Base-by-base conservation (phyloP, 64 coral and sea anemone genomes). In the Orbicella faveolata region DNA sequence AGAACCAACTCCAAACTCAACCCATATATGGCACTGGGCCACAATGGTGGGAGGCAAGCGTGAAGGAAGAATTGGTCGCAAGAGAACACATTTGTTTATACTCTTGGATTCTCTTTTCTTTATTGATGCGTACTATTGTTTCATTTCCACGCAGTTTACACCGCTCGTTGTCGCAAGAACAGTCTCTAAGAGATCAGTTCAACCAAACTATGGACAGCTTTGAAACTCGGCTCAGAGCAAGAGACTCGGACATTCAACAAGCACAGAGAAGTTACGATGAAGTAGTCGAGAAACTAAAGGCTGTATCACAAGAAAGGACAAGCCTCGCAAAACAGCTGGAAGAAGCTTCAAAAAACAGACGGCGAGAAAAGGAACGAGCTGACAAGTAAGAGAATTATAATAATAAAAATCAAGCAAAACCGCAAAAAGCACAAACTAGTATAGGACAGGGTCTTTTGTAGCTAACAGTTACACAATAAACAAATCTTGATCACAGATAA, bases 171-270 rank as follows among this genome's bases (percentile, higher is more conserved):
- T 88, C 93, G 0, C 97, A 99, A 79, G 97, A 99, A 44, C 90
- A 99, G 79, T 88, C 81, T 33, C 84, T 99, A 14, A 83, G 94
- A 55, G 97, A 96, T 61, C 97, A 99, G 36, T 99, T 99, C 12
- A 99, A 99, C 82, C 85, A 80, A 52, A 99, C 97, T 18, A 99
- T 99, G 97, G 94, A 99, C 44, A 95, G 88, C 33, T 99, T 99
- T 89, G 97, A 99, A 90, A 87, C 66, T 34, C 84, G 94, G 36
- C 68, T 99, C n/a, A 89, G 89, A 18, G 75, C 76, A 2, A 88
- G 97, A 48, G 97, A 99, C 35, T 41, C 79, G 33, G 97, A 95
- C 48, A 92, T 99, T 57, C 83, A 89, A 37, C 61, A 93, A 59
- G 94, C 97, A 34, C 97, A 99, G 75, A 88, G 86, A 18, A 93